phyloP scores from a whole-genome alignment of 2,888 invertebrate species.

The Epinotia brunnichana region DNA sequence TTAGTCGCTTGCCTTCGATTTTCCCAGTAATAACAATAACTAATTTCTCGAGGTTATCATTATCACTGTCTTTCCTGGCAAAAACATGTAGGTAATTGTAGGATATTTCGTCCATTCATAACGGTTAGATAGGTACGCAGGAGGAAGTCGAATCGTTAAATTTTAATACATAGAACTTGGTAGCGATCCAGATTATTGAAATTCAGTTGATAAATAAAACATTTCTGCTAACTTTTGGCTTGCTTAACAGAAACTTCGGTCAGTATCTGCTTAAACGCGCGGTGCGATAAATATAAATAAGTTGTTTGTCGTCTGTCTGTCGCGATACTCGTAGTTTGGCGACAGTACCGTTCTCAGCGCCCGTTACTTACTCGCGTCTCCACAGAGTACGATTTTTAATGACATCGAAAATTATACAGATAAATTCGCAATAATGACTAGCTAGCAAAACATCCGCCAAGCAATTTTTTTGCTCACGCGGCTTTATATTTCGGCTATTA shows the following conservation, averaged over 20 bases:
- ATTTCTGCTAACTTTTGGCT: conserved; percentile 36
- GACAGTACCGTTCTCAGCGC: conserved; percentile 57
- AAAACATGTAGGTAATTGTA: no score
- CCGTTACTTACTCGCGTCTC: conserved; percentile 60
- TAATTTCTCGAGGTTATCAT: no score
- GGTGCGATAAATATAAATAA: conserved; percentile 27
- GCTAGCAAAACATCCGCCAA: not conserved
- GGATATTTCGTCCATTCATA: not conserved
- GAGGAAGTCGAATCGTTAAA: conserved; percentile 18
- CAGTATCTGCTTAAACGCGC: conserved; percentile 18
- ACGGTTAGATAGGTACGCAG: not conserved
- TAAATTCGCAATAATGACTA: conserved; percentile 43
- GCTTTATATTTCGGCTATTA: no score
- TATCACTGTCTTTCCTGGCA: no score
- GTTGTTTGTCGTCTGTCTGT: conserved; percentile 29
- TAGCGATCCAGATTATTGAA: conserved; percentile 39
- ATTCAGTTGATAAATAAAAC: conserved; percentile 38
- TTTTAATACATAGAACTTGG: conserved; percentile 33
- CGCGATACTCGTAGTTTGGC: conserved; percentile 47
- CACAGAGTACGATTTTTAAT: conserved; percentile 56
- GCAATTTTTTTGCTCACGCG: not conserved
- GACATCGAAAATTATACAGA: conserved; percentile 47
- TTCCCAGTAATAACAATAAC: no score
- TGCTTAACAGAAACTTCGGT: conserved; percentile 27
- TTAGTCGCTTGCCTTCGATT: no score